Base-by-base conservation (phyloP, 1,140 invertebrate species). In the Kradibia gibbosae region DNA sequence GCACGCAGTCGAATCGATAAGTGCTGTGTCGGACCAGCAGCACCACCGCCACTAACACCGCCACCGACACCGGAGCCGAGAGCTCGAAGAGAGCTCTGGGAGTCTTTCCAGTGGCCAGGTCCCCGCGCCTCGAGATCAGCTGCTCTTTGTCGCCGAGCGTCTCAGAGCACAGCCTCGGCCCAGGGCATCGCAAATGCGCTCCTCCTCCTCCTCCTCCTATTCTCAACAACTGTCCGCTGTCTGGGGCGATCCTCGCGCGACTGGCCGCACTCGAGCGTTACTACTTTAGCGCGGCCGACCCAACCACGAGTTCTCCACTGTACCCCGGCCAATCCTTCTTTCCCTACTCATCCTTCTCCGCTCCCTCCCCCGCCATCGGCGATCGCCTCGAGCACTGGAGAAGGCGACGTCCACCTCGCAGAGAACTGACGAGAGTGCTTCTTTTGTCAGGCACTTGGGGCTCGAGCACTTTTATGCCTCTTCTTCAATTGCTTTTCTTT, bases 1-100 rank as follows among this genome's bases (percentile, higher is more conserved):
- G 45, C 62, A 22, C 45, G 42, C 48, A 48, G 79, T 77, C 82
- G 81, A 85, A 86, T 86, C 85, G 85, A 86, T 86, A 86, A 85
- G 82, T 81, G 82, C 48, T 78, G 62, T 78, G 22, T 45, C 77
- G 77, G 65, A 73, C 82, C 78, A 84, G 82, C 80, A 83, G 76
- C 82, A 83, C 45, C 62, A 20, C 62, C 62, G 17, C 62, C 25
- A 31, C 45, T 17, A 48, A 7, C 45, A 48, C 45, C 45, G 17
- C 55, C 55, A 60, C 55, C 55, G 28, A 11, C 62, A 25, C 62
- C 82, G 60, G 83, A 81, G 83, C 84, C 81, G 72, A 84, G n/a
- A n/a, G n/a, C n/a, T n/a, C n/a, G n/a, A n/a, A n/a, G n/a, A n/a
- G n/a, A n/a, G n/a, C n/a, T n/a, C n/a, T n/a, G n/a, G n/a, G n/a